Evolutionary conservation across 1,140 invertebrate species (phyloP), one percentile per base, ranked within the genome.

Genomic region (Cyrtorhinus lividipennis): DNA sequence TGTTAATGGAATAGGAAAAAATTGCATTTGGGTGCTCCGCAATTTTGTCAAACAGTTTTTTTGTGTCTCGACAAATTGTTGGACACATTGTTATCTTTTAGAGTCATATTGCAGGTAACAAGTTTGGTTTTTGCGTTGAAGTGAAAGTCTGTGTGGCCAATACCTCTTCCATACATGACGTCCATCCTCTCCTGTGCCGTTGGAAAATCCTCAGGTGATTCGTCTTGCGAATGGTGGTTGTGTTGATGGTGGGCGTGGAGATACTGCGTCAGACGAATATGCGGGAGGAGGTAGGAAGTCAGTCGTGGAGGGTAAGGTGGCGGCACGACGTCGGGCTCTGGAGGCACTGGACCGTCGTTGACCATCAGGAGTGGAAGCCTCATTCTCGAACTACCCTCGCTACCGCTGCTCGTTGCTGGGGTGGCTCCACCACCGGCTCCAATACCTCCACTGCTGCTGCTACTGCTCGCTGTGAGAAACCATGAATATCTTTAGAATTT

Each of bases 141-240:
- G n/a, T n/a, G n/a, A n/a, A n/a, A n/a, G n/a, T n/a, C n/a, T n/a
- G n/a, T n/a, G n/a, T n/a, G n/a, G n/a, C n/a, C n/a, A n/a, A n/a
- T 58, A 64, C 64, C 65, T 60, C 67, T 63, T 56, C 62, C 56
- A 59, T 62, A 60, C 18, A 68, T 57, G n/a, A 64, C 27, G 44
- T 61, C 60, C n/a, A 27, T 62, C 8, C 61, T 57, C 12, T 66
- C 66, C 26, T 63, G 61, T 24, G 64, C 46, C 23, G 68, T 64
- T 20, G 64, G 71, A 13, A 69, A 67, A 57, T 75, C 74, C 61
- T 75, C 74, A 44, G 71, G 62, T 64, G 75, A 72, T 18, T 71
- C 71, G 30, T 73, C 73, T 56, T 73, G 71, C 3, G 72, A 71
- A 68, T 71, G 72, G 8, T 69, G 67, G 2, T 69, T 1, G 69